Evolutionary conservation across 2,797 vertebrate genomes (phyloP), one percentile per base, ranked within the genome.

Genomic region (Leuciscus waleckii): DNA sequence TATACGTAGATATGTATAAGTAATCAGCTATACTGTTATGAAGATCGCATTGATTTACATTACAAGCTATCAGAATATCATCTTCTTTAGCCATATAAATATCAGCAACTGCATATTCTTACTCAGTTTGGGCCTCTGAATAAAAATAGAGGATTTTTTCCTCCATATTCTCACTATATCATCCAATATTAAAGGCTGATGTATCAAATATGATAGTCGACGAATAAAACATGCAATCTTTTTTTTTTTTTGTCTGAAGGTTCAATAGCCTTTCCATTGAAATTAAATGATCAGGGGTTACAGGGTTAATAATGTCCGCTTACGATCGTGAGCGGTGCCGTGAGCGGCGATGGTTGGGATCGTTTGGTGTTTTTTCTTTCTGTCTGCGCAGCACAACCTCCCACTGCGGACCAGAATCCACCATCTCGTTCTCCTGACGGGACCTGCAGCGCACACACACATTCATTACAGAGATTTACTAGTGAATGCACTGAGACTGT

Each of bases 321-420:
- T 95, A 97, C 97, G 97, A 97, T 94, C 97, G 95, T 73, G 97
- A 97, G 90, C 97, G 94, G 86, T 97, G 96, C 82, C 95, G 94
- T 87, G 97, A 97, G 82, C 95, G 93, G 0, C 96, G 93, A 86
- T 94, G 94, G 92, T 90, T 96, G 9, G 95, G 94, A 70, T 97
- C 96, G 0, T 91, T 90, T 84, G 95, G 94, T 37, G 86, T 93
- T 88, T 95, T 96, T 83, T 96, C 97, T 83, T 96, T 97, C 86
- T 97, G 97, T 76, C 95, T 92, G 67, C 96, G 94, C 37, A 96
- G 79, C 76, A 90, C 89, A 19, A 86, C 88, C 73, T 88, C 90
- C 85, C 87, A 89, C 83, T 88, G 97, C 49, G 97, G 96, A 3
- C 93, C 89, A 10, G 90, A 90, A 54, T 90, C 90, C 1, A 90